Evolutionary conservation across 2,797 vertebrate genomes (phyloP).

Genomic region (Enteromius anoplus): DNA sequence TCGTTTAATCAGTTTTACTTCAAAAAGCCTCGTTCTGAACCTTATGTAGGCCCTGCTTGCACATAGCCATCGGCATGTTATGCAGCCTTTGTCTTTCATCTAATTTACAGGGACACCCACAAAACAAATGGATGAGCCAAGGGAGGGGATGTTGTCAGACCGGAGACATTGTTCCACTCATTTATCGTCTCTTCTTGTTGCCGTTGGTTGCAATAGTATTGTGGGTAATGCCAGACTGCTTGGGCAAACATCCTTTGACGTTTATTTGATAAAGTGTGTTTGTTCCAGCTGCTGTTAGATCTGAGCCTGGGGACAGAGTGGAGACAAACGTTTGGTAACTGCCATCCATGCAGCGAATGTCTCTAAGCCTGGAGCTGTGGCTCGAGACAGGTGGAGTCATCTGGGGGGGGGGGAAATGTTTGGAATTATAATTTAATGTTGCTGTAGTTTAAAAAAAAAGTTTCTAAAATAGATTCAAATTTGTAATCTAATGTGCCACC

Average conservation of each 20-base stretch:
- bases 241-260: slow-evolving; percentile 52
- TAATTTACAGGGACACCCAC: slow-evolving; percentile 48
- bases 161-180: slow-evolving; percentile 35
- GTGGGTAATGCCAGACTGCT: slow-evolving; percentile 49
- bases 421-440: slow-evolving; percentile 1
- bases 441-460: not conserved
- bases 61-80: slow-evolving; percentile 38
- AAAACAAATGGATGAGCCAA: slow-evolving; percentile 55
- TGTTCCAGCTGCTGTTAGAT: slow-evolving; percentile 44
- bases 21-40: not conserved
- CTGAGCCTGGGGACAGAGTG: slow-evolving; percentile 35
- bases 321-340: slow-evolving; percentile 49
- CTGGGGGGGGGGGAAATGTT: not conserved
- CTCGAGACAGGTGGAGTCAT: not conserved
- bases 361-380: not conserved
- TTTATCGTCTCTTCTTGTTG: slow-evolving; percentile 52
- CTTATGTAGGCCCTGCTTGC: slow-evolving; percentile 11
- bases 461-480: not conserved
- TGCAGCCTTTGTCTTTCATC: slow-evolving; percentile 48
- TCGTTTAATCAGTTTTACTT: slow-evolving; percentile 33
- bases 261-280: slow-evolving; percentile 59
- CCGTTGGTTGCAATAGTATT: slow-evolving; percentile 46
- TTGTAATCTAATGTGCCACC: not conserved
- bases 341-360: slow-evolving; percentile 41
- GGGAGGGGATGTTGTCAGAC: slow-evolving; percentile 21